Base-by-base conservation (phyloP, 2,113 vertebrate genomes). In the Spheniscus mendiculus region DNA sequence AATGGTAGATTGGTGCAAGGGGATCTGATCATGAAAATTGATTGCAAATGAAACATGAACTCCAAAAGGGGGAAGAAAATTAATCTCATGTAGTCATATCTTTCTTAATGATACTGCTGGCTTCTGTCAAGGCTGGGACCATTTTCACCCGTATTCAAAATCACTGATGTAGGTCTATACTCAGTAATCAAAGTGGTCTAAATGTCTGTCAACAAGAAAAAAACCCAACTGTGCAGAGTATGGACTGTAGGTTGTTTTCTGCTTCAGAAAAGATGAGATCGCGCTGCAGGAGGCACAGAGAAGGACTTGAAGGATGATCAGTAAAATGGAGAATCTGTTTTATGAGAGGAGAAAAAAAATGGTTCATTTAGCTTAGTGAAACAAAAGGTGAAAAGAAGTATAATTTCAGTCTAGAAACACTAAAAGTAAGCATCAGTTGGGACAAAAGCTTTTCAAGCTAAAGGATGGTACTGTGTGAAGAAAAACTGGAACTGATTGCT, bases 221-320 rank as follows among this genome's bases (percentile, higher is more conserved):
- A 32, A 32, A 40, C 0, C 1, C 11, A 55, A 0, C 62, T 80
- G 29, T 49, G 40, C 34, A 44, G 52, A 67, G 5, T 52, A 40
- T 65, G 49, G 10, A 89, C 30, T 93, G 34, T 56, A 52, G 21
- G 22, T 82, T 83, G 52, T 47, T 34, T 71, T 80, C 59, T 78
- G 18, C 32, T 50, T 93, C 70, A 53, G 55, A 69, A 82, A 58
- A 91, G 21, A 72, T 85, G 61, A 96, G 61, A 30, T 79, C 0
- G 0, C 44, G 10, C 36, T 12, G 11, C 58, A 62, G 82, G 73
- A 77, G 58, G 71, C 70, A 32, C 42, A 49, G 81, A 76, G 79
- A 30, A 86, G 58, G 62, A 74, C 66, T 94, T 11, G 13, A 61
- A 74, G 63, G 50, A 45, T 32, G 70, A 49, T 85, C n/a, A 77